Conservation (phyloP, 2,888 invertebrate genomes). For the Sarcophaga variegata region DNA sequence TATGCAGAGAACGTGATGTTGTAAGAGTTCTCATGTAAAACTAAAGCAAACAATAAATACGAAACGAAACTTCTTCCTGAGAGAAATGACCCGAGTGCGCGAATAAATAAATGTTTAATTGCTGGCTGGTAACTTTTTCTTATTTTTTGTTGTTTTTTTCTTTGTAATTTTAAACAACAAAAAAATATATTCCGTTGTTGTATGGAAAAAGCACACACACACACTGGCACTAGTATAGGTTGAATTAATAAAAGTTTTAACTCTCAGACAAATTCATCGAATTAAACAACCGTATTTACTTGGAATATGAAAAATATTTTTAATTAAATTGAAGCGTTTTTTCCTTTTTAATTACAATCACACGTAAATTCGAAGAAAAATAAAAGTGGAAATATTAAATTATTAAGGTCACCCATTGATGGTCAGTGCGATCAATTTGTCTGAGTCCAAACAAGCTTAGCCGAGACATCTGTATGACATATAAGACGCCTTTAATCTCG, state of each 20-base stretch:
- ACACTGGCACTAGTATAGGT: not conserved
- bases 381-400: no score
- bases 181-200: no score
- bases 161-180: not conserved
- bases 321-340: no score
- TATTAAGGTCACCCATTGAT: no score
- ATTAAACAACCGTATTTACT: not conserved
- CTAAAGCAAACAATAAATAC: slow-evolving; percentile 43
- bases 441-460: no score
- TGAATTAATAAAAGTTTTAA: not conserved
- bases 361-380: no score
- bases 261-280: not conserved
- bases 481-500: no score
- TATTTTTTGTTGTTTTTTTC: slow-evolving; percentile 11
- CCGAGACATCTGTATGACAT: no score
- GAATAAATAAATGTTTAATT: slow-evolving; percentile 67
- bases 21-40: slow-evolving; percentile 34
- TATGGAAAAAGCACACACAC: no score
- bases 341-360: no score
- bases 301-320: not conserved
- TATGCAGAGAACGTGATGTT: slow-evolving; percentile 15
- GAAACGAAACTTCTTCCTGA: slow-evolving; percentile 38
- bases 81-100: slow-evolving; percentile 58
- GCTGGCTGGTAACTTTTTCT: slow-evolving; percentile 59
- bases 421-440: no score